Percentiles rank a stretch among this genome's conserved stretches.
phyloP scores from a whole-genome alignment of 2,888 invertebrate genomes.

The Subacronicta megacephala region DNA sequence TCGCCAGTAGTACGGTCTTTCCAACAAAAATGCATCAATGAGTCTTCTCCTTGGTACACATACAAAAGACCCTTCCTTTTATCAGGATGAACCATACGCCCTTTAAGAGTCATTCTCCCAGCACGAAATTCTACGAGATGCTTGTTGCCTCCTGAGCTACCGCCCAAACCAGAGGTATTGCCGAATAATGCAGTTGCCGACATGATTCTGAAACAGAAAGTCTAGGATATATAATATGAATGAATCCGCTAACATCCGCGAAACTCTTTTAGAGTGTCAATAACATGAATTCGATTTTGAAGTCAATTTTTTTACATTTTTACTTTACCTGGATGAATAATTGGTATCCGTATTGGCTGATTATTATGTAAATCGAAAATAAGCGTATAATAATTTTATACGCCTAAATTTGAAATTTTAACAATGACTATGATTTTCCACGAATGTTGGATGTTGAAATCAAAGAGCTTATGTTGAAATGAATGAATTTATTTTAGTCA shows the following conservation, averaged over 20 bases:
- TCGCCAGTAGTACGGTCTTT: slow-evolving; percentile 98
- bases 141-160: slow-evolving; percentile 95
- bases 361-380: too few relatives aligned
- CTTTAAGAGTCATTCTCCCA: slow-evolving; percentile 98
- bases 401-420: background rate
- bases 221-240: too few relatives aligned
- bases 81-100: slow-evolving; percentile 98
- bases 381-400: too few relatives aligned
- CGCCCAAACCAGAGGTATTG: slow-evolving; percentile 93
- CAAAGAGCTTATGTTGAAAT: too few relatives aligned
- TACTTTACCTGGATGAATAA: too few relatives aligned
- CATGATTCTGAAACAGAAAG: slow-evolving; percentile 75
- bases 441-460: background rate
- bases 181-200: slow-evolving; percentile 93
- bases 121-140: slow-evolving; percentile 98
- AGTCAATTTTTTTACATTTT: too few relatives aligned
- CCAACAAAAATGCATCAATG: slow-evolving; percentile 99
- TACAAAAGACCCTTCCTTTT: slow-evolving; percentile 98
- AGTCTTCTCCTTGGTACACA: slow-evolving; percentile 98
- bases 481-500: too few relatives aligned
- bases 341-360: background rate
- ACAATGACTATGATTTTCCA: background rate
- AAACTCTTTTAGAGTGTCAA: too few relatives aligned
- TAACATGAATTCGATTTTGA: background rate
- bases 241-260: too few relatives aligned